A percentile compares a stretch with the other conserved stretches of the same genome.
phyloP scores from a whole-genome alignment of 2,797 vertebrate species.

The Carcharodon carcharias region DNA sequence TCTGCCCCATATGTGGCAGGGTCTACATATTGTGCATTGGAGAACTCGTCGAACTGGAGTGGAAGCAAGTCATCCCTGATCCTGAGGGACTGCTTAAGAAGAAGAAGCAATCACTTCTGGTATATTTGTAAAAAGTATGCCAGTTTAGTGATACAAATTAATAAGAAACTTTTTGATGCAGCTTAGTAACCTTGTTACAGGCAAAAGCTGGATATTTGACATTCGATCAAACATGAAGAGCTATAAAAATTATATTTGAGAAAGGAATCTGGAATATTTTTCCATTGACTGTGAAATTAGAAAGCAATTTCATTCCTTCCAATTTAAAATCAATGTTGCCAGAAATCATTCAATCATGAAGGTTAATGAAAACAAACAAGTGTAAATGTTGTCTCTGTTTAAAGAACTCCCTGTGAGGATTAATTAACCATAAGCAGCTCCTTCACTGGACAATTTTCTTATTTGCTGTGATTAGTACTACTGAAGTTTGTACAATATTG shows the following conservation, averaged over 20 bases:
- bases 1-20: neutral
- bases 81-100: neutral
- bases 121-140: neutral
- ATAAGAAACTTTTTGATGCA: neutral
- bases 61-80: neutral
- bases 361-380: neutral
- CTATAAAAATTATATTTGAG: neutral
- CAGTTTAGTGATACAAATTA: too few relatives aligned
- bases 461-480: neutral
- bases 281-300: neutral
- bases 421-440: neutral
- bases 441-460: neutral
- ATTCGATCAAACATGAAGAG: too few relatives aligned
- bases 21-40: neutral
- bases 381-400: neutral
- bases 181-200: neutral
- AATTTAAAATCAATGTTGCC: neutral
- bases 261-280: neutral
- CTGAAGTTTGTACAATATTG: neutral
- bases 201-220: neutral
- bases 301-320: neutral
- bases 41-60: neutral
- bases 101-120: neutral
- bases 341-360: neutral
- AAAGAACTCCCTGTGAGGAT: neutral